Base-by-base conservation (phyloP, 2,888 invertebrate genomes). In the Eilema sororculum region DNA sequence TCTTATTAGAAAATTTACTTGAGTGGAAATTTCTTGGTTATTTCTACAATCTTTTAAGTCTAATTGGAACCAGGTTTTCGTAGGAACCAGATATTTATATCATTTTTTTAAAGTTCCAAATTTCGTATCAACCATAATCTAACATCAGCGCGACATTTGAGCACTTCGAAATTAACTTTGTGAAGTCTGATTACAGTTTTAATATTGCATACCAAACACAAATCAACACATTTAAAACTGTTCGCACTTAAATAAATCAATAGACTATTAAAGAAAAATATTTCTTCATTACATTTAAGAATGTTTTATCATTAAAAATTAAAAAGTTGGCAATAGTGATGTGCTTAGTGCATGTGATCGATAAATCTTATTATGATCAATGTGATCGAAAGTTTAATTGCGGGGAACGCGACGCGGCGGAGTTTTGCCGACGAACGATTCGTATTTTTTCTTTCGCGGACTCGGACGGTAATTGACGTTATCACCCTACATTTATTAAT, bases 221-320 rank as follows among this genome's bases (percentile, higher is more conserved):
- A n/a, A 56, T 12, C 25, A 25, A 37, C 22, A 20, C 25, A 28
- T 6, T 66, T 9, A 64, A 73, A 76, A 66, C 6, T 66, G 22
- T 70, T 70, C 59, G 41, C 69, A 69, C 41, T 30, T 63, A 67
- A 71, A 65, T 66, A 8, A 69, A 65, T n/a, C 60, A 68, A 73
- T 77, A 73, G 73, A 20, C 22, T 57, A 73, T 33, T n/a, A 58
- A 75, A 52, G 61, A 60, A 62, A 74, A 76, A 73, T 65, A 76
- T 67, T 68, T 65, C 59, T 72, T 69, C 68, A 65, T 70, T 58
- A 58, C 70, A 73, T 72, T 71, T 52, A 76, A 76, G 76, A 87
- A 86, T 83, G 78, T 77, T 69, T 67, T 75, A 84, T 84, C 80
- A 85, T 86, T 85, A 85, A 79, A 82, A 89, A 86, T 82, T 81